A percentile compares a stretch with the other conserved stretches of the same genome.
Conservation (phyloP, 2,113 vertebrate species). For the Tyrannus savana region DNA sequence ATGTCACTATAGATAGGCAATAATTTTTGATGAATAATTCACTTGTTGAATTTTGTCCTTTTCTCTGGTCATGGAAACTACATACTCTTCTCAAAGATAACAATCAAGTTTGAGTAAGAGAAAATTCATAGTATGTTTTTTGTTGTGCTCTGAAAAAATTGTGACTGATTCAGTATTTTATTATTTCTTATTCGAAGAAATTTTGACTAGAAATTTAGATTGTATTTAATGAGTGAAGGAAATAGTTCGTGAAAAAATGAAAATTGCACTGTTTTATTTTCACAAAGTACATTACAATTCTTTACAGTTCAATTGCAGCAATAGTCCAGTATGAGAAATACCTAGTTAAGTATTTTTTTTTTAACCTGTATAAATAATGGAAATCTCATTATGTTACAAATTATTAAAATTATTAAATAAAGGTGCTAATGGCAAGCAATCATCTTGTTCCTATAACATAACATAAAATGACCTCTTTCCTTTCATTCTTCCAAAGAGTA, state of each 20-base stretch:
- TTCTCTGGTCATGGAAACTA: neutral
- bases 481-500: neutral
- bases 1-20: neutral
- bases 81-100: neutral
- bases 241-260: neutral
- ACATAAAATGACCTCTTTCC: neutral
- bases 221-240: neutral
- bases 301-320: neutral
- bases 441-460: neutral
- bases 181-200: neutral
- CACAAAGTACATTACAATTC: neutral
- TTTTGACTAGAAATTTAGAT: neutral
- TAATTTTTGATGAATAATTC: conserved; percentile 13
- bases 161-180: neutral
- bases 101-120: neutral
- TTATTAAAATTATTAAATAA: neutral
- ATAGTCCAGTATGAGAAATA: neutral
- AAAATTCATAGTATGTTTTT: neutral
- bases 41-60: neutral
- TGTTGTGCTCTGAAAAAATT: neutral
- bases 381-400: neutral
- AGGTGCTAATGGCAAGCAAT: neutral
- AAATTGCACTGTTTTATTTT: neutral
- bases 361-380: neutral
- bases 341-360: neutral